Evolutionary conservation across 1,140 invertebrate genomes (phyloP), one percentile per base, ranked within the genome.

Genomic region (Drosophila bifasciata): DNA sequence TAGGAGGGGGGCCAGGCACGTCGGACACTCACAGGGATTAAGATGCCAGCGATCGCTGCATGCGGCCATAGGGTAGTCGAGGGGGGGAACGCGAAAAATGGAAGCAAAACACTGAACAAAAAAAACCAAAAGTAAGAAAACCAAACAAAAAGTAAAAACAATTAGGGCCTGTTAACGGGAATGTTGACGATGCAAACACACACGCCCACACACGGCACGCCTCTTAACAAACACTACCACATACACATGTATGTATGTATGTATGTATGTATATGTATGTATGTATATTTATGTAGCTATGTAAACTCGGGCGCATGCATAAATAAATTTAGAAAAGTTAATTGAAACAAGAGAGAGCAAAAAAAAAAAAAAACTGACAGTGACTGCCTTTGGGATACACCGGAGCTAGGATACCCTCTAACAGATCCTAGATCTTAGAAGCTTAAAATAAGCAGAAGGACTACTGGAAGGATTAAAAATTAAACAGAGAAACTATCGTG

Each of bases 251-350:
- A 15, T 19, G 21, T 41, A 59, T 41, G 46, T 19, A 51, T 5
- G 4, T 21, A 48, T 15, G 25, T 5, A 49, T 32, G 9, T 11
- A 3, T 21, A 48, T 15, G 15, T n/a, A 49, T 32, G 9, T 21
- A 23, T 7, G 1, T 9, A 11, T 36, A 1, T 32, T 2, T 21
- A 23, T 7, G 1, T 9, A 11, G 13, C 1, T n/a, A 43, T 57
- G 11, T 8, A 46, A 23, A 23, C 13, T 16, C 36, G 15, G 8
- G 40, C 21, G 52, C 67, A 61, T 68, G 70, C 64, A 75, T 75
- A 75, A 64, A 75, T 66, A 71, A 75, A 71, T 71, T 64, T 59
- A 55, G 67, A 39, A 75, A 75, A 75, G 50, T 71, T 75, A 71
- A 71, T 75, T 71, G 59, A 71, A 75, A 75, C 71, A 71, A 64